Evolutionary conservation across 1,140 invertebrate species (phyloP), one percentile per base, ranked within the genome.

Genomic region (Rhagoletis pomonella): DNA sequence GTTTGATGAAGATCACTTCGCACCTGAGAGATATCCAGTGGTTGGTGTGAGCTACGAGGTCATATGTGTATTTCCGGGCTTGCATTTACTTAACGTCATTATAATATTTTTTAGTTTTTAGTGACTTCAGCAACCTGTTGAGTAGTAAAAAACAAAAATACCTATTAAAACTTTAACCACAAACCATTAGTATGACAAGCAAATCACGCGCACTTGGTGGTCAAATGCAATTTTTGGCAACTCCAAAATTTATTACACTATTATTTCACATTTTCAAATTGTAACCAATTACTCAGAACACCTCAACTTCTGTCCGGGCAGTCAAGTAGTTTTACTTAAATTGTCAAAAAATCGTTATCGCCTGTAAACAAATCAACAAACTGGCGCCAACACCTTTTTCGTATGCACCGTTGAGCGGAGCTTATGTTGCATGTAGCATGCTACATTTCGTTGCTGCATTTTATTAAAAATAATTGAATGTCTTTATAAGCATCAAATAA

Each of bases 381-480:
- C n/a, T 81, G 73, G 73, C 73, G 73, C 73, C 73, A 81, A 73
- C 73, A 81, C 73, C 47, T 81, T 50, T 81, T 55, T 81, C 44
- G 44, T 73, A 29, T 50, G 7, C 47, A 6, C 73, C 9, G 17
- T 19, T 55, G 42, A 44, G 69, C 42, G 44, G 42, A 29, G 0
- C 47, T 4, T 39, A 6, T 81, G 73, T 81, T 81, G 73, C 73
- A 81, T 81, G 73, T 55, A 81, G 73, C 73, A 81, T 81, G 73
- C 73, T 55, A 29, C 73, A 81, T 14, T 55, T 55, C 47, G 9
- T 42, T 58, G 73, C 7, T 81, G 73, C 47, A 55, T 12, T 81
- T 81, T 55, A 81, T 58, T 81, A 81, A 81, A 81, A 81, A 81
- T 81, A 81, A 81, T 81, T 81, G 73, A 81, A 81, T 81, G 73